These are phyloP conservation scores for Mesocentrotus franciscanus DNA, from an alignment of 53 echinoderm and acorn worm species.

Conservation along the genomic window DNA sequence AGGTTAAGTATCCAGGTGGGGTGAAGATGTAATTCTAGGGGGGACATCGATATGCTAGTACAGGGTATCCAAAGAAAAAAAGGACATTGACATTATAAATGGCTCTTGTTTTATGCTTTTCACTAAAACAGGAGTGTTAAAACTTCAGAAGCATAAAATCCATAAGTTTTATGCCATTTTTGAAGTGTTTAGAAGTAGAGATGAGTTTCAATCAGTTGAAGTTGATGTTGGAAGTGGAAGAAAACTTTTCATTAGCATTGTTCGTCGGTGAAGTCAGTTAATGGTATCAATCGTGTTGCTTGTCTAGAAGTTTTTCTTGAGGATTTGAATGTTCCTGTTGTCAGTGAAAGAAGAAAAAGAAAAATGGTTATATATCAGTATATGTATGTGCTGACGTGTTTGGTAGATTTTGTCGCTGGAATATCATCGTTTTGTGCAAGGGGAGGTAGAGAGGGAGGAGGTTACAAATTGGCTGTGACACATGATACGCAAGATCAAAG, in stretches of 20 bases:
- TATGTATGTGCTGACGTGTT: background rate
- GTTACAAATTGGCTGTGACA: conserved; percentile 45
- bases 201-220: no score
- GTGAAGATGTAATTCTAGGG: background rate
- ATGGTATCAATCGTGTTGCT: no score
- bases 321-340: background rate
- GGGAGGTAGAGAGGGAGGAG: conserved; percentile 41
- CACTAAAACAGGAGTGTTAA: background rate
- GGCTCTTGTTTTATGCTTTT: background rate
- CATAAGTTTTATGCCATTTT: no score
- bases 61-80: conserved; percentile 36
- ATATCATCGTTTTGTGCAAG: background rate
- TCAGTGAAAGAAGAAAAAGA: background rate
- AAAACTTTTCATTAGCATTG: no score
- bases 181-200: no score
- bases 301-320: background rate
- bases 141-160: background rate
- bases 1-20: conserved; percentile 60
- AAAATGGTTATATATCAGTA: background rate
- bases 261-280: no score
- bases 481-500: conserved; percentile 45
- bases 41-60: background rate
- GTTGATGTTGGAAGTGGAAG: no score
- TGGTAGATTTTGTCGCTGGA: background rate
- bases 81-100: background rate